phyloP scores from a whole-genome alignment of 1,140 invertebrate genomes.

The Heliconius hermathena region DNA sequence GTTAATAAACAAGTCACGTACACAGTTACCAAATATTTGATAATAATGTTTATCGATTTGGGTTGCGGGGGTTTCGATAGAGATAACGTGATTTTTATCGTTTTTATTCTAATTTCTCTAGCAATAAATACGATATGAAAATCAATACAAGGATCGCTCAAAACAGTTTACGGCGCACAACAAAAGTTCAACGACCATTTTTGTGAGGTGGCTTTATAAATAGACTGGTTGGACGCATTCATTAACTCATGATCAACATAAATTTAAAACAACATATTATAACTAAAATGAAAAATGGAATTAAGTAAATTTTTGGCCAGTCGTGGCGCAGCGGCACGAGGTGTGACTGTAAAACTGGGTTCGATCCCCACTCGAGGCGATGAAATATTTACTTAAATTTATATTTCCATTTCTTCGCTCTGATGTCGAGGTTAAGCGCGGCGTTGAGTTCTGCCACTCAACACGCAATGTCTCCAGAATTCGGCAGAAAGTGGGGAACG shows the following conservation, averaged over 20 bases:
- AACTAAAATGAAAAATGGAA: background rate
- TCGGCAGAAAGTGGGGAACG: too few relatives aligned
- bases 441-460: too few relatives aligned
- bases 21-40: conserved; percentile 2
- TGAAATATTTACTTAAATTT: too few relatives aligned
- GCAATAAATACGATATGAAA: conserved; percentile 1
- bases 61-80: background rate
- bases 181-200: conserved; percentile 8
- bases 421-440: too few relatives aligned
- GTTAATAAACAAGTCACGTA: conserved; percentile 16
- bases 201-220: conserved; percentile 8
- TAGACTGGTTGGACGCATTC: conserved; percentile 8
- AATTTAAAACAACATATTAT: background rate
- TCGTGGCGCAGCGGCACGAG: too few relatives aligned
- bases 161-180: background rate
- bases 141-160: background rate
- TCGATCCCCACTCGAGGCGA: too few relatives aligned
- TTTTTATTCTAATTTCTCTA: background rate
- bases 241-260: background rate
- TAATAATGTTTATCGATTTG: background rate
- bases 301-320: too few relatives aligned
- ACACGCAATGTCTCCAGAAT: too few relatives aligned
- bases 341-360: too few relatives aligned
- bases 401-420: too few relatives aligned
- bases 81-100: background rate